Percentiles rank a stretch among this genome's conserved stretches.
Evolutionary conservation across 2,888 invertebrate species (phyloP).

Genomic region (Penaeus monodon): DNA sequence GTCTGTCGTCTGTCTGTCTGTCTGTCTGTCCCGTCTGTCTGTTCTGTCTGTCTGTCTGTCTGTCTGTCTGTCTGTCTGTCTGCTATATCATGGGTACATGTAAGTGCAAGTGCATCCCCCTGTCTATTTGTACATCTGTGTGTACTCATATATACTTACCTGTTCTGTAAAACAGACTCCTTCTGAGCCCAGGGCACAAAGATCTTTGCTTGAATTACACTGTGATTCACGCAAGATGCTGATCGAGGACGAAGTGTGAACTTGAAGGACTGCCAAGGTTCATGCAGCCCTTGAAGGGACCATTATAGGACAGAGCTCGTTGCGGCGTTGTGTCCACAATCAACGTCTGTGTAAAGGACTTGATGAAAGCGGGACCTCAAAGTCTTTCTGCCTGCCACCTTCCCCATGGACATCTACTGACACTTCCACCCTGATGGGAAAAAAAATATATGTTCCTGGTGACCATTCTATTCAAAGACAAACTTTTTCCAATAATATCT

Average conservation of each 20-base stretch:
- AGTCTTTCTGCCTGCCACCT: constrained; percentile 24
- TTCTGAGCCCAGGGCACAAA: constrained; percentile 48
- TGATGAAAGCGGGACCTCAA: constrained; percentile 52
- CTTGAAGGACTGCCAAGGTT: constrained; percentile 59
- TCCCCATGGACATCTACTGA: constrained; percentile 48
- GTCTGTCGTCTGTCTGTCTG: too few species aligned
- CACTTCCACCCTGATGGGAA: constrained; percentile 40
- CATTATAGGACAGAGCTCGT: constrained; percentile 48
- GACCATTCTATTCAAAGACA: not conserved
- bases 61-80: too few species aligned
- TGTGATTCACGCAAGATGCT: constrained; percentile 8
- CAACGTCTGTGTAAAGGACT: constrained; percentile 45
- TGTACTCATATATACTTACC: not conserved
- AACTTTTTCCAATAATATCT: not conserved
- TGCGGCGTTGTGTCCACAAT: constrained; percentile 54
- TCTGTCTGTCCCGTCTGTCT: too few species aligned
- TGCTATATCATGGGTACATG: too few species aligned
- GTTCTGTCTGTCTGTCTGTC: too few species aligned
- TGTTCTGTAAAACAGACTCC: constrained; percentile 34
- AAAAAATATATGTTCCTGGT: not conserved
- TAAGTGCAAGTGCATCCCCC: not conserved
- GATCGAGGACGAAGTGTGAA: constrained; percentile 43
- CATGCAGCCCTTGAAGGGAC: constrained; percentile 44
- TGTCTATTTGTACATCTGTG: not conserved
- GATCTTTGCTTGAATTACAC: constrained; percentile 22